Base-by-base conservation (phyloP, 2,797 vertebrate genomes). In the Labroides dimidiatus region DNA sequence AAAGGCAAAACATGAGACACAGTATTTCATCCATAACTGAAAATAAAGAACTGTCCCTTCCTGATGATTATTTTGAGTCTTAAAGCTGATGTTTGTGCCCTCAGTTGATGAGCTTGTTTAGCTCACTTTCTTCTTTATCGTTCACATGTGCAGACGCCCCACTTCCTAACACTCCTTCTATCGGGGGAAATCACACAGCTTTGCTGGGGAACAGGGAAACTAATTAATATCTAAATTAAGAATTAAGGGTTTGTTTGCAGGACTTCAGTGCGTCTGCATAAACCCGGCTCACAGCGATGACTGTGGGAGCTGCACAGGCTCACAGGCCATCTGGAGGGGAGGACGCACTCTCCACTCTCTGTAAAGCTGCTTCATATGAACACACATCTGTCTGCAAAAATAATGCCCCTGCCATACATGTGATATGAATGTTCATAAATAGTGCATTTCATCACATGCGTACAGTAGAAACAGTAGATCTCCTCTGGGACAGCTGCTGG, bases 151-250 rank as follows among this genome's bases (percentile, higher is more conserved):
- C 69, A 75, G 61, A 69, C 48, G 43, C 59, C 76, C 79, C 79
- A 64, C 49, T 82, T 84, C 70, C 58, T 75, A 90, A 80, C 75
- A 84, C 33, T 56, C 39, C 47, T 14, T 42, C 41, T 48, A 72
- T 90, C 87, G 10, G 60, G 87, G 89, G 89, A 89, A 92, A 92
- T 91, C 79, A 85, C 70, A 39, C 33, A 57, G 79, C 79, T 78
- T 85, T 81, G 84, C 86, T 73, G 80, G 86, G 78, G 82, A 81
- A 87, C 80, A 78, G 69, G 75, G 55, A 85, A 82, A 73, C 72
- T 89, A 88, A 92, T 92, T 90, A 90, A 90, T 88, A 90, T 89
- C 86, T 82, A 89, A 91, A 92, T 88, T 75, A 89, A 84, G 85
- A 86, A 84, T 87, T 87, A 86, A 81, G 75, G 78, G 59, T 79